Evolutionary conservation across 2,797 vertebrate species (phyloP), one percentile per base, ranked within the genome.

Genomic region (Gallinago nigripennis): DNA sequence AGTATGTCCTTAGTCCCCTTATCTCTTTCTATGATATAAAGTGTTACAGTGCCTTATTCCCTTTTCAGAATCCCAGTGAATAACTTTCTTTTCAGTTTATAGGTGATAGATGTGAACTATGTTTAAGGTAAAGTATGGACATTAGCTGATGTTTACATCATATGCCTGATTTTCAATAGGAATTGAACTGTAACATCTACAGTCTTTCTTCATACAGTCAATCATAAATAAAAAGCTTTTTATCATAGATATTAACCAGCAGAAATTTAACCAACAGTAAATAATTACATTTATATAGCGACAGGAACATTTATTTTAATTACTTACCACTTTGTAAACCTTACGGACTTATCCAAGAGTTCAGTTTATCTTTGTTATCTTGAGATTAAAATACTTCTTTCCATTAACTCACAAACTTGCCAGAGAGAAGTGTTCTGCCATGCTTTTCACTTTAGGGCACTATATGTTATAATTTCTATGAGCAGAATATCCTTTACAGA

Each of bases 401-500:
- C 43, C 27, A 9, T 45, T 78, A 78, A 63, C 31, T 86, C 45
- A 77, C 31, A 65, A 66, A 82, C 39, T 57, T 93, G 39, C n/a
- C 39, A 92, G 39, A 45, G 30, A 56, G 50, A 77, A 77, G 4
- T 78, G 35, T 72, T 85, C 61, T 90, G 48, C 25, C 33, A 77
- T 10, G 30, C 16, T 86, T 92, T 84, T 68, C 30, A 50, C 64
- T 88, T 72, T 53, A 75, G 53, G 48, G 88, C 14, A 57, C 33
- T 92, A 5, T 53, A 64, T 35, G 30, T 78, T 92, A 9, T 28
- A 63, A 90, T 92, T 92, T 68, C 66, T 69, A 17, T 46, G 50
- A 88, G 57, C 56, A 69, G 78, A 84, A 48, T 85, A 84, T 75
- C 39, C 75, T 84, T 93, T 63, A 61, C 61, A 91, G 83, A 93